Conservation (phyloP, 2,888 invertebrate species). For the Nematopogon swammerdamellus region DNA sequence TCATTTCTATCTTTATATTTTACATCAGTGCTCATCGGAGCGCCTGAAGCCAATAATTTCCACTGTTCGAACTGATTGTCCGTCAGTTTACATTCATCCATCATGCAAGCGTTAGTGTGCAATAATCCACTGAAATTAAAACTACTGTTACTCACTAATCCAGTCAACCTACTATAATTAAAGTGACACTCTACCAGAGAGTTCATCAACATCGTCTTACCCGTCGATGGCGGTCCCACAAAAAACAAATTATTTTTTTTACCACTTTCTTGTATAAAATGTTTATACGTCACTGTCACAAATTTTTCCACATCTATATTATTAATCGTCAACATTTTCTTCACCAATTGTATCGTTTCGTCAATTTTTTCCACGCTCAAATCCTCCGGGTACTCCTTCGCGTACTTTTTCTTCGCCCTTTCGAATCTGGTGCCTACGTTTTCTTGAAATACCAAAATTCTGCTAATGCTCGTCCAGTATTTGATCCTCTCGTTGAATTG, state of each 20-base stretch:
- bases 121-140: slow-evolving; percentile 16
- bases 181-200: slow-evolving; percentile 10
- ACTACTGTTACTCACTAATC: slow-evolving; percentile 11
- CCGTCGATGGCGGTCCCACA: slow-evolving; percentile 5
- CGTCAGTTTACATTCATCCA: slow-evolving; percentile 20
- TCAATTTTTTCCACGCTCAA: no score
- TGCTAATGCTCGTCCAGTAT: no score
- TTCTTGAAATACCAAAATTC: no score
- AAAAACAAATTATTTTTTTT: slow-evolving; percentile 9
- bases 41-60: slow-evolving; percentile 16
- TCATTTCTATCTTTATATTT: slow-evolving; percentile 9
- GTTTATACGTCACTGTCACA: background rate
- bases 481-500: no score
- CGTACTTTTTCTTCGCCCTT: no score
- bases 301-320: slow-evolving; percentile 3
- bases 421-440: no score
- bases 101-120: slow-evolving; percentile 17
- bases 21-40: slow-evolving; percentile 5
- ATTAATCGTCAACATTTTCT: no score
- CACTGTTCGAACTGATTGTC: slow-evolving; percentile 21
- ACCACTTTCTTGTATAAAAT: background rate
- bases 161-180: slow-evolving; percentile 15
- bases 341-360: no score
- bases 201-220: slow-evolving; percentile 7
- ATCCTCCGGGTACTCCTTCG: no score